Evolutionary conservation across 1,140 invertebrate genomes (phyloP), one percentile per base, ranked within the genome.

Genomic region (Muscidifurax raptorellus): DNA sequence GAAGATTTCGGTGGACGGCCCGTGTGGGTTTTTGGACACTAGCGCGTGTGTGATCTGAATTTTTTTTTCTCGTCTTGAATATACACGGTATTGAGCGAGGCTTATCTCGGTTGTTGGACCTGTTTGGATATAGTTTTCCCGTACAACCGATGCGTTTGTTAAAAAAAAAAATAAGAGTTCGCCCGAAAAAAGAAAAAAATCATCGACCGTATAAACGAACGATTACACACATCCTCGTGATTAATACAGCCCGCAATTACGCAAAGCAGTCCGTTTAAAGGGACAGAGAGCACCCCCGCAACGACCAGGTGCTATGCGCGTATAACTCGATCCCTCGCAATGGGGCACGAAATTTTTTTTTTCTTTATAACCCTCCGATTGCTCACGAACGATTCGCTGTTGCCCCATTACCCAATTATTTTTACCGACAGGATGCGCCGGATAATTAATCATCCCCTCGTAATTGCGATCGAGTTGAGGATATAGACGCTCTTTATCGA

Each of bases 341-440:
- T 40, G 32, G 71, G 32, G 71, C 30, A 72, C 18, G 71, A 40
- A 72, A 40, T 40, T 15, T 32, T 69, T 28, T 67, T 67, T 69
- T 69, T n/a, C n/a, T n/a, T n/a, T n/a, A n/a, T 10, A 28, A 69
- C 27, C 71, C 71, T 30, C 27, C 30, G 67, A 6, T 69, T 3
- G 67, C 67, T 67, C 66, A 30, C 10, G 13, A 72, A 72, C 52
- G 52, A 15, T 15, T 7, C 18, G 52, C 52, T n/a, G 6, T 1
- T 59, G 52, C 52, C 28, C 30, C 40, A 72, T 72, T 72, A 72
- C 28, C 71, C 71, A 32, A 72, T 72, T 72, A 72, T 15, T 22
- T 72, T 36, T 72, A 32, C 71, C 71, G 18, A 36, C 71, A 72
- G 71, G 71, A 72, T 72, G 32, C 27, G 32, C 30, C 15, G 28